Conservation (phyloP, 2,888 invertebrate species). For the Dimorphilus gyrociliatus region DNA sequence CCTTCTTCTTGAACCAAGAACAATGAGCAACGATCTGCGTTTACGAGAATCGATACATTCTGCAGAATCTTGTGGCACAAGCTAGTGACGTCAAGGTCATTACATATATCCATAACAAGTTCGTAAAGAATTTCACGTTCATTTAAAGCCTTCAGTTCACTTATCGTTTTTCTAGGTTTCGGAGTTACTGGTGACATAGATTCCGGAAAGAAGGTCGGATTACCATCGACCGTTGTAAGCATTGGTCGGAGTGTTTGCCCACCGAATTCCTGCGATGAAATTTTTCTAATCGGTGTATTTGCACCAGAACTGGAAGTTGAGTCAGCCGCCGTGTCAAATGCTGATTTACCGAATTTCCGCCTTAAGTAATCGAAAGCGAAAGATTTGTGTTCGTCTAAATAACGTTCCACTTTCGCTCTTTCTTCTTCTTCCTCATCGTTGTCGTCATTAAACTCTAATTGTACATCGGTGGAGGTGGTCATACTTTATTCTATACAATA, state of each 20-base stretch:
- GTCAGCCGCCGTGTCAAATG: no score
- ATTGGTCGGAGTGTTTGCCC: slow-evolving; percentile 67
- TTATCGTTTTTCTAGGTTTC: slow-evolving; percentile 39
- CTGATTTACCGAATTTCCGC: no score
- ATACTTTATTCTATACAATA: no score
- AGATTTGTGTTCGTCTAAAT: slow-evolving; percentile 90
- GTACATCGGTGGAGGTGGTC: no score
- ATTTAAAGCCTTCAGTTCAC: slow-evolving; percentile 41
- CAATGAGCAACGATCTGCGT: slow-evolving; percentile 33
- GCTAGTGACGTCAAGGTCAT: slow-evolving; percentile 33
- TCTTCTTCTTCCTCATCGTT: slow-evolving; percentile 16
- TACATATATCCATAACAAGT: slow-evolving; percentile 34
- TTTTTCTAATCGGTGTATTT: slow-evolving; percentile 77
- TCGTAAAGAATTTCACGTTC: slow-evolving; percentile 36
- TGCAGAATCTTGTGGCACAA: slow-evolving; percentile 35
- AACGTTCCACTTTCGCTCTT: slow-evolving; percentile 56
- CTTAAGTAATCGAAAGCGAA: slow-evolving; percentile 81
- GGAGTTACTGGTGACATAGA: slow-evolving; percentile 8
- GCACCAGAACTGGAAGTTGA: slow-evolving; percentile 65
- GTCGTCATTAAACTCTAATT: no score
- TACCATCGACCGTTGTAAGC: slow-evolving; percentile 72
- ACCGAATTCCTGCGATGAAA: slow-evolving; percentile 89
- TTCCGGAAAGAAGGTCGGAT: slow-evolving; percentile 60
- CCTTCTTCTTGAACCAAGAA: slow-evolving; percentile 38
- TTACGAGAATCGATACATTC: slow-evolving; percentile 31